A percentile compares a stretch with the other conserved stretches of the same genome.
phyloP scores from a whole-genome alignment of 2,797 vertebrate species.

The Smutsia gigantea region DNA sequence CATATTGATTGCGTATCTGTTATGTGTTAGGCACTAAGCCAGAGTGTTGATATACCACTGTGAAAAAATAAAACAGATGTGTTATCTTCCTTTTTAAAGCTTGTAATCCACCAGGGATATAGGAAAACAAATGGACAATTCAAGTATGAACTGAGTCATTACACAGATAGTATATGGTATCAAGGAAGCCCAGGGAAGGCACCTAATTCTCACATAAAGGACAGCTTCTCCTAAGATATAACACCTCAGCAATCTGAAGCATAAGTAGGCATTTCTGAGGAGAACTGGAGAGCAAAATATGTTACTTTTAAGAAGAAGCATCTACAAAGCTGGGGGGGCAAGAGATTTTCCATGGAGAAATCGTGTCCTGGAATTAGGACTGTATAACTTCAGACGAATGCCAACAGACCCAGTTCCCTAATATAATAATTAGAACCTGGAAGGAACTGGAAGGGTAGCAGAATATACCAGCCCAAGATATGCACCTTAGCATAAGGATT shows the following conservation, averaged over 20 bases:
- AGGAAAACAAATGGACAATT: neutral
- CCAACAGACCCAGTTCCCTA: neutral
- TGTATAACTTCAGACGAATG: neutral
- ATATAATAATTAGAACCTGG: neutral
- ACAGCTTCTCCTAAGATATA: neutral
- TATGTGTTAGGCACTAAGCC: neutral
- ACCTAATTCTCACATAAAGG: neutral
- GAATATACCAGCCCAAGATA: neutral
- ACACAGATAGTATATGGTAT: neutral
- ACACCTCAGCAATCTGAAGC: neutral
- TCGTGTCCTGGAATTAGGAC: neutral
- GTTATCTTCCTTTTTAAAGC: neutral
- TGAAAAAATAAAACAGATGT: neutral
- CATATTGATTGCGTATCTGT: neutral
- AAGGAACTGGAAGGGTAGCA: neutral
- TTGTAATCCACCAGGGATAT: neutral
- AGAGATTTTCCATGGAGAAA: neutral
- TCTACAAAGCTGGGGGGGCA: neutral
- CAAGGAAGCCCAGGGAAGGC: neutral
- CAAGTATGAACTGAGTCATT: neutral
- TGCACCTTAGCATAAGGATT: neutral
- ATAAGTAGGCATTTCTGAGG: neutral
- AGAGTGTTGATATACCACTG: neutral
- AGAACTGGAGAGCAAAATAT: neutral
- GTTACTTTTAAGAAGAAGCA: neutral